phyloP scores from a whole-genome alignment of 2,113 vertebrate species.

The Myrmecobius fasciatus region DNA sequence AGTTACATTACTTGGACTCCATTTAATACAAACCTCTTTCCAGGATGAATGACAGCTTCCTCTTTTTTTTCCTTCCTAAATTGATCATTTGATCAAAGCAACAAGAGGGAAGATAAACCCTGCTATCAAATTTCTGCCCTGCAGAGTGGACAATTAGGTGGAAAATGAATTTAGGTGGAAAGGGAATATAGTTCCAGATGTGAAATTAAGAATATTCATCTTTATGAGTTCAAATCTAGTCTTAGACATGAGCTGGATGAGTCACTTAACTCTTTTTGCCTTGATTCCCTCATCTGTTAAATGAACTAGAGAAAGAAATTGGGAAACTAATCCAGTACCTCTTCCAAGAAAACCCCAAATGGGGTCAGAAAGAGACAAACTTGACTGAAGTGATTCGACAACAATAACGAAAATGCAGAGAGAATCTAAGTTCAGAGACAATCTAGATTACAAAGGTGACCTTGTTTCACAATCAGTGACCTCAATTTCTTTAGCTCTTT shows the following conservation, averaged over 20 bases:
- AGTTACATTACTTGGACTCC: not conserved
- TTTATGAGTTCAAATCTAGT: not conserved
- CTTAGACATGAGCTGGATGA: not conserved
- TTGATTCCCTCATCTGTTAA: not conserved
- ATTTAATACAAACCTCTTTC: not conserved
- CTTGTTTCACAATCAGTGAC: slow-evolving; percentile 4
- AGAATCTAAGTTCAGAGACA: not conserved
- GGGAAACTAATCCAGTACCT: not conserved
- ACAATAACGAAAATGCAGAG: not conserved
- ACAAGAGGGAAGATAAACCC: not conserved
- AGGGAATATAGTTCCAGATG: not conserved
- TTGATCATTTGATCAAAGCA: not conserved
- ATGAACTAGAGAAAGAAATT: not conserved
- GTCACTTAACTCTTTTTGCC: not conserved
- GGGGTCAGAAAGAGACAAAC: not conserved
- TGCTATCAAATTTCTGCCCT: not conserved
- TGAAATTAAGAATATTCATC: not conserved
- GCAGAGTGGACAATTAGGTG: not conserved
- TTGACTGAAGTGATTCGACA: not conserved
- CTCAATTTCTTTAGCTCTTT: slow-evolving; percentile 32
- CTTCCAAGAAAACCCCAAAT: not conserved
- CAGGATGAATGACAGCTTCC: not conserved
- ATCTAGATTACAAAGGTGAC: slow-evolving; percentile 28
- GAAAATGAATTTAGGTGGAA: not conserved
- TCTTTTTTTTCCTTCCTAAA: slow-evolving; percentile 9